These are phyloP conservation scores for Actinia tenebrosa DNA, from an alignment of 64 coral and sea anemone genomes.

Conservation along the genomic window DNA sequence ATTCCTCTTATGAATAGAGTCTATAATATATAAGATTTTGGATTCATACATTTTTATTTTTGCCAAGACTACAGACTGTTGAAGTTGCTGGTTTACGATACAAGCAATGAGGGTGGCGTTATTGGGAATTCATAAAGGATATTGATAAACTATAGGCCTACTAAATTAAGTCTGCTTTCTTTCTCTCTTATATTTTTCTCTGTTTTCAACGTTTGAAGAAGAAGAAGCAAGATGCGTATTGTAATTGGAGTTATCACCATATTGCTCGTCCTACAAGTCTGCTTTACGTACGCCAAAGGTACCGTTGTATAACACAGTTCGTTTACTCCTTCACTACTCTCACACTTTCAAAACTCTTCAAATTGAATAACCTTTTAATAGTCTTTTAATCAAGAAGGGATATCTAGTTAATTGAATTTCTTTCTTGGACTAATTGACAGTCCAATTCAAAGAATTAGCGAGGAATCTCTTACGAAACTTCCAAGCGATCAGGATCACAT, in stretches of 20 bases:
- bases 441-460: constrained; percentile 3
- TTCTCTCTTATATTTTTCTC: not conserved
- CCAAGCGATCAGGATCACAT: not conserved
- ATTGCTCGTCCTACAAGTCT: not conserved
- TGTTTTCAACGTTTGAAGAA: not conserved
- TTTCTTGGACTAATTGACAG: not conserved
- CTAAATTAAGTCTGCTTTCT: not conserved
- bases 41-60: not conserved
- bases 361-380: not conserved
- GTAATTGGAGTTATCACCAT: not conserved
- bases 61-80: not conserved
- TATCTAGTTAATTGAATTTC: not conserved
- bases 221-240: not conserved
- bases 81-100: not conserved
- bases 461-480: not conserved
- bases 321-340: not conserved
- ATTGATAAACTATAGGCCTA: not conserved
- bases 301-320: not conserved
- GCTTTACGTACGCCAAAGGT: constrained; percentile 10
- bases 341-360: not conserved
- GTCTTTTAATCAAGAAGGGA: not conserved
- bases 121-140: not conserved
- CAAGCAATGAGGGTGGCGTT: not conserved
- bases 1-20: no score
- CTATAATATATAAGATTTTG: not conserved